phyloP scores from a whole-genome alignment of 2,113 vertebrate species.

The Malaclemys terrapin region DNA sequence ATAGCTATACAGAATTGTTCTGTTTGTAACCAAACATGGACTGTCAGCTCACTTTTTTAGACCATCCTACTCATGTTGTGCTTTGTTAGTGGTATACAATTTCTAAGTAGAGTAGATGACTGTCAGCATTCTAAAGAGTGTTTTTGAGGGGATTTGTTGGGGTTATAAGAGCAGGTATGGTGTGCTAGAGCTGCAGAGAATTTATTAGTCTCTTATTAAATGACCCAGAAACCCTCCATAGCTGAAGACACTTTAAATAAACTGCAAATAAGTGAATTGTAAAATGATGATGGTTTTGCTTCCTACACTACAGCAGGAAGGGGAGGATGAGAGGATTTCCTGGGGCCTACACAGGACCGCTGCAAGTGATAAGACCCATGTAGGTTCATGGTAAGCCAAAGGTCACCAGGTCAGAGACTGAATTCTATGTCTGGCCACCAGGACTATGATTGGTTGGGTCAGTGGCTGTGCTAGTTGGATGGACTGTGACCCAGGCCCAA shows the following conservation, averaged over 20 bases:
- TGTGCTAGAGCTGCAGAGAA: not conserved
- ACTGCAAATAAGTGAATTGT: accelerated
- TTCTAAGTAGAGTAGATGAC: not conserved
- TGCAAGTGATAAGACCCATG: not conserved
- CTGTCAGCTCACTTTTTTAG: not conserved
- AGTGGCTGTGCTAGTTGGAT: not conserved
- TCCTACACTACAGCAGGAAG: not conserved
- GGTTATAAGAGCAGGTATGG: not conserved
- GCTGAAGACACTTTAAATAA: accelerated
- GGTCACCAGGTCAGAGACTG: not conserved
- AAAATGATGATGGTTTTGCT: not conserved
- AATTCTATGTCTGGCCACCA: constrained; percentile 28
- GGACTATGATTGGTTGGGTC: not conserved
- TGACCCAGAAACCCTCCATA: accelerated
- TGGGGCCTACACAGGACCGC: too few relatives aligned
- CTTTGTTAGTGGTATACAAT: not conserved
- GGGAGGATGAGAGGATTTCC: not conserved
- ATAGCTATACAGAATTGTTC: not conserved
- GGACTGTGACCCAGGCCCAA: too few relatives aligned
- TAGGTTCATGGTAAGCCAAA: not conserved
- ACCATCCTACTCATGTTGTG: accelerated
- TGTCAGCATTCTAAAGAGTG: not conserved
- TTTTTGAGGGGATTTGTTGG: not conserved
- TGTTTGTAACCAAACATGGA: not conserved
- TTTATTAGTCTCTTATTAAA: not conserved